A percentile compares a stretch with the other conserved stretches of the same genome.
These are phyloP conservation scores for Deroplatys truncata DNA, from an alignment of 2,888 invertebrate genomes.

Conservation along the genomic window DNA sequence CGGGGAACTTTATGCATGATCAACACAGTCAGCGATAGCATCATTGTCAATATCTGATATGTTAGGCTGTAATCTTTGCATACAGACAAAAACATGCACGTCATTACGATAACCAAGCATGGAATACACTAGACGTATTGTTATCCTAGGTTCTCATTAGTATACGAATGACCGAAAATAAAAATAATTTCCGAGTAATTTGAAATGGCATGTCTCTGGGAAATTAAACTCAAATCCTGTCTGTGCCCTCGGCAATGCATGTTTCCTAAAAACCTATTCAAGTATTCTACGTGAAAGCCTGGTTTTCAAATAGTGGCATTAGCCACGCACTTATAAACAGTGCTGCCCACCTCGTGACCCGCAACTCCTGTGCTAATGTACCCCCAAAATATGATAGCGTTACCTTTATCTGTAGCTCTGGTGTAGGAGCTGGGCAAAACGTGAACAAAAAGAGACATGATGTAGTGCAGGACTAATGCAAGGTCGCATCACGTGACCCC, in stretches of 20 bases:
- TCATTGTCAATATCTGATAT: too few species aligned
- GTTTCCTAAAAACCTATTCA: neutral
- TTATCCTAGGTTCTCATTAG: neutral
- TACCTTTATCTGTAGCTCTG: neutral
- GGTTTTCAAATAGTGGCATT: neutral
- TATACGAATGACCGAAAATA: neutral
- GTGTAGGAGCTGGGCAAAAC: neutral
- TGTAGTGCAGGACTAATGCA: neutral
- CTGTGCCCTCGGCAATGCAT: neutral
- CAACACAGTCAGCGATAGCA: too few species aligned
- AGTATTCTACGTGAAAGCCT: neutral
- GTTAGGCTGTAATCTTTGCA: too few species aligned
- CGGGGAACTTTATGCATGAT: too few species aligned
- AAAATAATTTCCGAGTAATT: neutral
- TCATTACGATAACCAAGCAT: too few species aligned
- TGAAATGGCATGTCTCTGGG: neutral
- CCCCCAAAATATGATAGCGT: neutral
- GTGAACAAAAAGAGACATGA: neutral
- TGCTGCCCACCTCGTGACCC: neutral
- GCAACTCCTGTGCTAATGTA: neutral
- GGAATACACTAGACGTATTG: too few species aligned
- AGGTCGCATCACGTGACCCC: slow-evolving; percentile 22
- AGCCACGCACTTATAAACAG: neutral
- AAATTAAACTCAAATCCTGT: neutral
- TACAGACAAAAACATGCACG: too few species aligned